Base-by-base conservation (phyloP, 2,888 invertebrate genomes). In the Diploptera punctata region DNA sequence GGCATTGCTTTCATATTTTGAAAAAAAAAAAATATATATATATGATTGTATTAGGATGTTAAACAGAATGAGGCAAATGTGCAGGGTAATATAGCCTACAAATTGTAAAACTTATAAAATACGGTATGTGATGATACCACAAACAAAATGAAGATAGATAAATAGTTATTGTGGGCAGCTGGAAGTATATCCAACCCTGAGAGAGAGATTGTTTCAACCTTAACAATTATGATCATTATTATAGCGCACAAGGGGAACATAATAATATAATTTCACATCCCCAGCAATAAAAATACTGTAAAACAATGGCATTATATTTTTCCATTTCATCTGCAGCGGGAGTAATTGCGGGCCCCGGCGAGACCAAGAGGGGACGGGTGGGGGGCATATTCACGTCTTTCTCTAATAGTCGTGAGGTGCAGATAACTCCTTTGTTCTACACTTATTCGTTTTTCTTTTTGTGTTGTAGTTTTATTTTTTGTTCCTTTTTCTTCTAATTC, bases 221-320 rank as follows among this genome's bases (percentile, higher is more conserved):
- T 52, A 10, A 21, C 52, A 52, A 52, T 52, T 52, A 24, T 52
- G 2, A 24, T 52, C 13, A 52, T 52, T 18, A 52, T 52, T 52
- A 24, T 10, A 24, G 52, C 24, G 10, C 52, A 24, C 52, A 24
- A 19, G 19, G 21, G 24, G 24, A 52, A 19, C 18, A 52, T 52
- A 21, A 52, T 52, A 52, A 52, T 52, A 52, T 21, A 52, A 21
- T 52, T 52, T 52, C 24, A 1, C 3, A n/a, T 49, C 13, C 19
- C 49, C 49, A 24, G 52, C 21, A 52, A 52, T 52, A 52, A 52
- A 52, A 52, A 24, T 24, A 13, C 21, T 49, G 19, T 77, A 76
- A 77, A 77, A 77, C 77, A 78, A 77, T 77, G 77, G 76, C 74
- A 76, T 77, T 76, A 76, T 69, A 73, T 74, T 76, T 72, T 73